phyloP scores from a whole-genome alignment of 2,113 vertebrate species.

The Percina caprodes region DNA sequence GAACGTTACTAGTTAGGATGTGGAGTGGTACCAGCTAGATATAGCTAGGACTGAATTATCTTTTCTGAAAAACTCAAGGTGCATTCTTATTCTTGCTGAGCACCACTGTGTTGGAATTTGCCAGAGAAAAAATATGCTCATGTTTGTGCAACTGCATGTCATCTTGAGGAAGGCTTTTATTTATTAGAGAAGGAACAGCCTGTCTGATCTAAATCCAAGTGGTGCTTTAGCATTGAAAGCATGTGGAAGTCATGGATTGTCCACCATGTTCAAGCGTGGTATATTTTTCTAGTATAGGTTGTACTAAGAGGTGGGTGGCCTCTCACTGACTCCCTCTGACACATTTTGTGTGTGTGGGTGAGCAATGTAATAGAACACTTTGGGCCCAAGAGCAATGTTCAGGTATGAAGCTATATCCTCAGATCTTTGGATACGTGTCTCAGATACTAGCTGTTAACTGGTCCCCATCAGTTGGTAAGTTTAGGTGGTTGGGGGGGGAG shows the following conservation, averaged over 20 bases:
- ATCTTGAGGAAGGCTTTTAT: constrained; percentile 7
- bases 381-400: background rate
- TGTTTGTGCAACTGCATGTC: background rate
- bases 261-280: background rate
- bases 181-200: background rate
- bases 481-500: background rate
- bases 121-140: constrained; percentile 12
- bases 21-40: background rate
- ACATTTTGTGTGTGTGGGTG: background rate
- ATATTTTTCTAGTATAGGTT: background rate
- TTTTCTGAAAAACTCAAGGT: background rate
- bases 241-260: background rate
- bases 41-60: background rate
- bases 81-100: background rate
- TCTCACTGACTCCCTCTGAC: too few species aligned
- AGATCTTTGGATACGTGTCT: background rate
- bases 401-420: background rate
- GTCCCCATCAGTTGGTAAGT: background rate
- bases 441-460: background rate
- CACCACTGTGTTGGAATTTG: constrained; percentile 8
- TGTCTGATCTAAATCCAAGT: background rate
- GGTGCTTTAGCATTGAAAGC: background rate
- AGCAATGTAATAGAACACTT: background rate
- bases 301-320: too few species aligned
- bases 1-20: background rate